Base-by-base conservation (phyloP, 2,113 vertebrate species). In the Hystrix cristata region DNA sequence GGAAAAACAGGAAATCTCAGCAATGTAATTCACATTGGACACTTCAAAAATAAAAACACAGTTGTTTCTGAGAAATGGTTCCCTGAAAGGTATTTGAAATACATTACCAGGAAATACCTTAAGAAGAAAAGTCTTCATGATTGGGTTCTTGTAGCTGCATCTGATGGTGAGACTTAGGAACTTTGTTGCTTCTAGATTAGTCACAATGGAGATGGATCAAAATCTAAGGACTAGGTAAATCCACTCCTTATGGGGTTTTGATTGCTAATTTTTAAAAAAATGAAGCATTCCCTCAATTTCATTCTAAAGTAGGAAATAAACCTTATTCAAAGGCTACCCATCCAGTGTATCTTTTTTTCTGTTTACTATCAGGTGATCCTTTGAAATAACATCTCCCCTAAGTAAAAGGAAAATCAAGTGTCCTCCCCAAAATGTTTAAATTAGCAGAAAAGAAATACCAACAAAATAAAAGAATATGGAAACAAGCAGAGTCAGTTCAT, bases 121-220 rank as follows among this genome's bases (percentile, higher is more conserved):
- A 99, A 99, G 98, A 99, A 99, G 98, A 99, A 99, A 98, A 99
- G 99, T 78, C 99, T 99, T 72, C 98, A 99, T 10, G 99, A 99
- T 97, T 99, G 99, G 99, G 23, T 72, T 25, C 83, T 29, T 85
- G 12, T 9, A 21, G 51, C n/a, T 74, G 13, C 16, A 29, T 55
- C 67, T 72, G 13, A 87, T 21, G 23, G 14, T 29, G 62, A 69
- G 21, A 72, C 2, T 0, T 31, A 60, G 8, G 38, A 60, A 74
- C 19, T 99, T 76, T 98, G 99, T 14, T 99, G 99, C 98, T 99
- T 99, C 99, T 99, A 99, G 97, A 99, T 99, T 98, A 99, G 99
- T 53, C 99, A 99, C 95, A 99, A 99, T 0, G 99, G 99, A 43
- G 10, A 16, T 80, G 5, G 48, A 72, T 29, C 23, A 72, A 23